Percentiles rank a stretch among this genome's conserved stretches.
These are phyloP conservation scores for Oceanodroma tethys DNA, from an alignment of 2,113 vertebrate species.

Conservation along the genomic window DNA sequence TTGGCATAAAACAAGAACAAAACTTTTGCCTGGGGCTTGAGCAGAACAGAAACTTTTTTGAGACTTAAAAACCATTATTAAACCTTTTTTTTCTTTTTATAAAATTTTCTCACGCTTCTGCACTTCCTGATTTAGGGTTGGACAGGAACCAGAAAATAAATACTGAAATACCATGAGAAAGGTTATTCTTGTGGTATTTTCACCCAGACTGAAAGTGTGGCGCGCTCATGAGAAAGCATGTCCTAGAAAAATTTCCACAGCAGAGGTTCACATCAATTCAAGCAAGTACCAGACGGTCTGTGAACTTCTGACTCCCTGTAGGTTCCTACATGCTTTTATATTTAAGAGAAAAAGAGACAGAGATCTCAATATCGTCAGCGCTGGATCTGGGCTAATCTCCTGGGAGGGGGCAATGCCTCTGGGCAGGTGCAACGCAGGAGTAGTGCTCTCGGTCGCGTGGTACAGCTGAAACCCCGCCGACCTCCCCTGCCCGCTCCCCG, in stretches of 20 bases:
- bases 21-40: background rate
- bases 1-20: conserved; percentile 2
- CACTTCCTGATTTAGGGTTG: conserved; percentile 66
- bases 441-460: background rate
- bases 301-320: conserved; percentile 52
- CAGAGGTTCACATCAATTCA: conserved; percentile 35
- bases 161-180: conserved; percentile 68
- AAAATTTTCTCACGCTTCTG: conserved; percentile 66
- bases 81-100: conserved; percentile 52
- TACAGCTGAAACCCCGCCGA: background rate
- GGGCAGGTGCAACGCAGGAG: background rate
- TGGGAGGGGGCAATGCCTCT: background rate
- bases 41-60: conserved; percentile 35
- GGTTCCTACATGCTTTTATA: background rate
- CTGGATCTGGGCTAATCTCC: background rate
- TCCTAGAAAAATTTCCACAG: conserved; percentile 56
- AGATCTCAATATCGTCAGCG: background rate
- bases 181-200: conserved; percentile 69
- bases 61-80: conserved; percentile 34
- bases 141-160: conserved; percentile 68
- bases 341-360: background rate
- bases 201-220: conserved; percentile 57
- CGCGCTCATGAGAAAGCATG: conserved; percentile 49
- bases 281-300: conserved; percentile 5
- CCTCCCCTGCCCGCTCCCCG: background rate